Conservation (phyloP, 2,113 vertebrate genomes). For the Xiphorhynchus elegans region DNA sequence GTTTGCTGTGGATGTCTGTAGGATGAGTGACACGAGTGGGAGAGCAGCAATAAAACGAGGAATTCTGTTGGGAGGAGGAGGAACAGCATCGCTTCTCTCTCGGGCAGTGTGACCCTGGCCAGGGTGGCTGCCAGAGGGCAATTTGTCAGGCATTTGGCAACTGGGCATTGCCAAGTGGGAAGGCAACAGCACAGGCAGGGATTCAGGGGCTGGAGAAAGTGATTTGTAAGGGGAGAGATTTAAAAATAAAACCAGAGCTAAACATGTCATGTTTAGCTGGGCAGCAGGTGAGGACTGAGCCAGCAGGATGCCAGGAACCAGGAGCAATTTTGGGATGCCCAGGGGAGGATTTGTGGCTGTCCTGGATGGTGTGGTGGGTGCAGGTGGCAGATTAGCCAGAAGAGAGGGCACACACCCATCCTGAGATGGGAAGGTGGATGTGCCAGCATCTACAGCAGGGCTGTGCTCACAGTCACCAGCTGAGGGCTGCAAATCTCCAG, state of each 20-base stretch:
- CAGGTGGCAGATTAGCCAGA: not conserved
- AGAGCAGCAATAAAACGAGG: not conserved
- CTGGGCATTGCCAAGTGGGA: not conserved
- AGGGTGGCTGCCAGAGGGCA: not conserved
- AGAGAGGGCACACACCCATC: not conserved
- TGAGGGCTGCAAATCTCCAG: conserved; percentile 18
- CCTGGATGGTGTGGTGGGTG: not conserved
- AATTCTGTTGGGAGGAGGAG: not conserved
- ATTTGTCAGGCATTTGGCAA: not conserved
- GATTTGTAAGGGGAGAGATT: not conserved
- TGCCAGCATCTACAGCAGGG: not conserved
- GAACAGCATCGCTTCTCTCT: not conserved
- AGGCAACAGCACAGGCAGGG: not conserved
- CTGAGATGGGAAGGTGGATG: not conserved
- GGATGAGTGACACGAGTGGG: not conserved
- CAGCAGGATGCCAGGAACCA: not conserved
- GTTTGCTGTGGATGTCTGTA: not conserved
- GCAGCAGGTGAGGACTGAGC: not conserved
- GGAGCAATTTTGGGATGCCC: not conserved
- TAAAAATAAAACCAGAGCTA: not conserved
- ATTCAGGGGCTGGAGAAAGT: not conserved
- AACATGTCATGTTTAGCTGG: not conserved
- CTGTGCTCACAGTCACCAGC: not conserved
- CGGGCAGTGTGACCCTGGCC: fast-evolving
- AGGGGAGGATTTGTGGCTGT: not conserved